Base-by-base conservation (phyloP, 2,113 vertebrate genomes). In the Sardina pilchardus region DNA sequence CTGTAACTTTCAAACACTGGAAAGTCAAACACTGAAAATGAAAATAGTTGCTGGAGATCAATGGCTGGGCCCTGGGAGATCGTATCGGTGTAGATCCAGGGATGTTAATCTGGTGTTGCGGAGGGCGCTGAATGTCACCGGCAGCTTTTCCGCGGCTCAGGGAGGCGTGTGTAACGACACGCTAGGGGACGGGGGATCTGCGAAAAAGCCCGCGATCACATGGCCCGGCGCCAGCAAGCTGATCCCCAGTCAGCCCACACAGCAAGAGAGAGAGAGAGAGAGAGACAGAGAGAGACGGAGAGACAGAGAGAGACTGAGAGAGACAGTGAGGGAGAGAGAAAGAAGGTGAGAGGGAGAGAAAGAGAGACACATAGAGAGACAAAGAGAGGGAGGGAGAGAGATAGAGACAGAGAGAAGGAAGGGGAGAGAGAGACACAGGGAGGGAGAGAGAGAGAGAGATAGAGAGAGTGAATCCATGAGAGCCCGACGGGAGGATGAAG, bases 51-150 rank as follows among this genome's bases (percentile, higher is more conserved):
- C 48, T 48, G 30, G 24, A 39, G 82, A 84, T 87, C 39, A 84
- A 4, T 44, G 21, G n/a, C 19, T 26, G 26, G 39, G 63, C 63
- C 50, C 43, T 50, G 39, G 50, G 53, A 26, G 56, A 63, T 71
- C 17, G 24, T 10, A 83, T 84, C 59, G 16, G 85, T n/a, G 36
- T 17, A 34, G 78, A 48, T 82, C 63, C n/a, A 45, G 42, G 17
- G 59, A 19, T 42, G 75, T 87, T 26, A 80, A 81, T 81, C 83
- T 84, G 53, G 21, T 36, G 43, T 45, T 71, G 81, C 26, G 71
- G 4, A 43, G 2, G 12, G 71, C 67, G 80, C 82, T 44, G 47
- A 71, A 81, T 50, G 50, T 88, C 30, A n/a, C 47, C 24, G 21
- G 47, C 67, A 26, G 26, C 82, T 78, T 59, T 82, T 26, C 12